phyloP scores from a whole-genome alignment of 2,797 vertebrate species.

The Thripadectes ignobilis region DNA sequence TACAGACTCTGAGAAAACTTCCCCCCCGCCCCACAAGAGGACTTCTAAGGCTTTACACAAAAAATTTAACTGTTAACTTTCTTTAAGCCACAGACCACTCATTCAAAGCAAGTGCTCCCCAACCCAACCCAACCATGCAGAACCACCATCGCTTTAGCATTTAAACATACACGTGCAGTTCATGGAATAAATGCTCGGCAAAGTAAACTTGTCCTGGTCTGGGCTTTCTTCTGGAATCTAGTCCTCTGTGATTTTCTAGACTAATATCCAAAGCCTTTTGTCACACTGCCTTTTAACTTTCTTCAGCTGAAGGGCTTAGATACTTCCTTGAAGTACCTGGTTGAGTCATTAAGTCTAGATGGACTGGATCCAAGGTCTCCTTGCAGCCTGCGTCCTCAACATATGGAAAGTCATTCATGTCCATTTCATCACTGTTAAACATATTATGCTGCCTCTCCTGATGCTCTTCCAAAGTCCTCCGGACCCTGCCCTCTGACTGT shows the following conservation, averaged over 20 bases:
- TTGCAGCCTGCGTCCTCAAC: conserved; percentile 12
- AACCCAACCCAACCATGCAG: conserved; percentile 3
- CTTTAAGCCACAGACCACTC: conserved; percentile 56
- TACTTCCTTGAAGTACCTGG: conserved; percentile 63
- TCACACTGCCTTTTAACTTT: conserved; percentile 73
- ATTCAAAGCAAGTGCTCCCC: conserved; percentile 44
- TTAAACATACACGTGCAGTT: conserved; percentile 42
- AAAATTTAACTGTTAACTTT: conserved; percentile 64
- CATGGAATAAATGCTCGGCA: conserved; percentile 30
- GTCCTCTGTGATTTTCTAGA: conserved; percentile 37
- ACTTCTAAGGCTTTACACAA: conserved; percentile 71
- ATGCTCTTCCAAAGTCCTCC: conserved; percentile 34
- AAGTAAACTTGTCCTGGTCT: conserved; percentile 50
- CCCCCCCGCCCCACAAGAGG: conserved; percentile 57
- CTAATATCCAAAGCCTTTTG: conserved; percentile 23
- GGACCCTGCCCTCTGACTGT: conserved; percentile 46
- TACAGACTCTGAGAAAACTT: conserved; percentile 54
- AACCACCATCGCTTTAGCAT: conserved; percentile 15
- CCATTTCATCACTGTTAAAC: conserved; percentile 45
- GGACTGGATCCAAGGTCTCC: conserved; percentile 6
- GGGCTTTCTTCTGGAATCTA: conserved; percentile 66
- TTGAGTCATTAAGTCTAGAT: conserved; percentile 34
- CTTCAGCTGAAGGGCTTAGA: conserved; percentile 77
- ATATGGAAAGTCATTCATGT: neutral
- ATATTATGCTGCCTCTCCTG: conserved; percentile 41